Evolutionary conservation across 2,888 invertebrate species (phyloP).

Genomic region (Chorisops tibialis): DNA sequence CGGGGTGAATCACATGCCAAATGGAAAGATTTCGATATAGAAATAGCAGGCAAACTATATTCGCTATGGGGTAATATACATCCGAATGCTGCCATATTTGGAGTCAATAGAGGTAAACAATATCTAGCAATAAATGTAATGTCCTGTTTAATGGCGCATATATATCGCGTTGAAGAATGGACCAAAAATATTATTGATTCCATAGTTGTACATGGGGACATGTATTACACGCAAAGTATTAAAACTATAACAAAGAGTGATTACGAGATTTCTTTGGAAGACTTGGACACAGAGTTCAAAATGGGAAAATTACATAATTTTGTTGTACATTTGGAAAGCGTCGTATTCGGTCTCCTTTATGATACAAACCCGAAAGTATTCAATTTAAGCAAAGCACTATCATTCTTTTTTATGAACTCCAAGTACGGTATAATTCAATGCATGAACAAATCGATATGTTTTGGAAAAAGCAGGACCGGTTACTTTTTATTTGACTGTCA

Average conservation of each 20-base stretch:
- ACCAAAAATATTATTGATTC: constrained; percentile 61
- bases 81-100: constrained; percentile 59
- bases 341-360: constrained; percentile 63
- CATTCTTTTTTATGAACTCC: constrained; percentile 59
- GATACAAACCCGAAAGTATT: constrained; percentile 57
- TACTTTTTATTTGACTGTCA: constrained; percentile 69
- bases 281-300: constrained; percentile 56
- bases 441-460: constrained; percentile 55
- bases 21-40: constrained; percentile 68
- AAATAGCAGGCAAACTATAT: constrained; percentile 64
- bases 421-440: constrained; percentile 58
- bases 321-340: constrained; percentile 56
- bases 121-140: constrained; percentile 60
- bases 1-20: constrained; percentile 41
- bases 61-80: constrained; percentile 67
- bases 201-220: constrained; percentile 59
- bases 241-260: constrained; percentile 54
- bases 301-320: constrained; percentile 59
- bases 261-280: constrained; percentile 58
- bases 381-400: constrained; percentile 62
- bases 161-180: constrained; percentile 63
- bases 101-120: constrained; percentile 60
- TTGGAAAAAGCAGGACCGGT: constrained; percentile 55
- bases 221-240: constrained; percentile 57
- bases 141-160: constrained; percentile 58